Conservation (phyloP, 2,113 vertebrate genomes). For the Clinocottus analis region DNA sequence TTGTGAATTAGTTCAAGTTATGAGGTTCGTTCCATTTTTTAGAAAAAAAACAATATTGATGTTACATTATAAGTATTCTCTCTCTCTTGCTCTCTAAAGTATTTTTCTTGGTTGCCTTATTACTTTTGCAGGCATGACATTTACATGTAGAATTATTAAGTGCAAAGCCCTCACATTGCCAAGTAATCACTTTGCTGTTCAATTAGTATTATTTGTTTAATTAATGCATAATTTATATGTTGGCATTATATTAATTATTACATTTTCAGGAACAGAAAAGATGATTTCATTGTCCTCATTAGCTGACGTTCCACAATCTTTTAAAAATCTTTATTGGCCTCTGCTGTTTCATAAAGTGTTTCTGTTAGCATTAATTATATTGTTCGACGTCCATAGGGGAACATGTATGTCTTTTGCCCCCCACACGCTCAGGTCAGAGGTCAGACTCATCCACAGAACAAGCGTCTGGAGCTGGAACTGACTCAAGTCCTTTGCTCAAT, state of each 20-base stretch:
- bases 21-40: constrained; percentile 27
- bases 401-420: constrained; percentile 1
- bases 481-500: constrained; percentile 41
- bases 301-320: not conserved
- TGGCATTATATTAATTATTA: constrained; percentile 4
- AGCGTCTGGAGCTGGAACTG: not conserved
- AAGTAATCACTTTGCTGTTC: not conserved
- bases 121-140: constrained; percentile 14
- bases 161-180: not conserved
- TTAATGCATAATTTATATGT: not conserved
- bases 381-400: not conserved
- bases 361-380: not conserved
- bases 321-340: not conserved
- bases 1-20: constrained; percentile 50
- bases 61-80: constrained; percentile 18
- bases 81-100: not conserved
- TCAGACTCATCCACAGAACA: constrained; percentile 35
- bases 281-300: not conserved
- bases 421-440: constrained; percentile 46
- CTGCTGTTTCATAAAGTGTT: not conserved
- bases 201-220: constrained; percentile 8
- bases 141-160: constrained; percentile 2
- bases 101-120: not conserved
- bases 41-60: constrained; percentile 41
- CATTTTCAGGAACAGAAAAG: not conserved